Evolutionary conservation across 2,888 invertebrate species (phyloP).

Genomic region (Drosophila setosimentum): DNA sequence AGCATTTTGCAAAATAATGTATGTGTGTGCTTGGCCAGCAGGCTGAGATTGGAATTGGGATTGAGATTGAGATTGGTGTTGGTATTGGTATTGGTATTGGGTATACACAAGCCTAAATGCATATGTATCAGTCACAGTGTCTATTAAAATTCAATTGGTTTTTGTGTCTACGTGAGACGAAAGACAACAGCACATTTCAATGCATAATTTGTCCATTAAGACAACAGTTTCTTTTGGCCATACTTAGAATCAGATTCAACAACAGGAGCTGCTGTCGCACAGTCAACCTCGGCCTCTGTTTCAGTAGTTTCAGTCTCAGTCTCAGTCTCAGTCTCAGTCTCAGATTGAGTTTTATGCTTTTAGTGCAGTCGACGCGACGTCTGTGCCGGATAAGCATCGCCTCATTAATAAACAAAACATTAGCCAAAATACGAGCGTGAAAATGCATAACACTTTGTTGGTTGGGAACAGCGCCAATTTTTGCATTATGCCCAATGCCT

Average conservation of each 20-base stretch:
- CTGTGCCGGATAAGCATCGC: constrained; percentile 60
- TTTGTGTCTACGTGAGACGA: constrained; percentile 72
- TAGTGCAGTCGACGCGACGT: constrained; percentile 50
- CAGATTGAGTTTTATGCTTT: constrained; percentile 12
- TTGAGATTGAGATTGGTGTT: background rate
- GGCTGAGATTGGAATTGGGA: constrained; percentile 1
- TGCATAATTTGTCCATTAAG: constrained; percentile 76
- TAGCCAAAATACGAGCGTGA: constrained; percentile 41
- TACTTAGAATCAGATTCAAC: background rate
- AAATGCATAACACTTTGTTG: constrained; percentile 62
- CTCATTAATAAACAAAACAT: constrained; percentile 71
- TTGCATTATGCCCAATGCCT: constrained; percentile 60
- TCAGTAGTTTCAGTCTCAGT: background rate
- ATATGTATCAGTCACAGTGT: constrained; percentile 6
- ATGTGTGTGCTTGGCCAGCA: constrained; percentile 1
- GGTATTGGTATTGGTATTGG: background rate
- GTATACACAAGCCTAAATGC: background rate
- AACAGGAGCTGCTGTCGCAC: background rate
- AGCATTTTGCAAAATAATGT: constrained; percentile 1
- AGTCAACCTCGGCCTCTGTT: background rate
- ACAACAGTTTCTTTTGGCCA: constrained; percentile 43
- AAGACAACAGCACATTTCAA: constrained; percentile 11
- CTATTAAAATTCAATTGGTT: constrained; percentile 80
- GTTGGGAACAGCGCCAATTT: constrained; percentile 69
- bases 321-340: background rate